Percentiles rank a stretch among this genome's conserved stretches.
phyloP scores from a whole-genome alignment of 2,113 vertebrate genomes.

The Tyrannus savana region DNA sequence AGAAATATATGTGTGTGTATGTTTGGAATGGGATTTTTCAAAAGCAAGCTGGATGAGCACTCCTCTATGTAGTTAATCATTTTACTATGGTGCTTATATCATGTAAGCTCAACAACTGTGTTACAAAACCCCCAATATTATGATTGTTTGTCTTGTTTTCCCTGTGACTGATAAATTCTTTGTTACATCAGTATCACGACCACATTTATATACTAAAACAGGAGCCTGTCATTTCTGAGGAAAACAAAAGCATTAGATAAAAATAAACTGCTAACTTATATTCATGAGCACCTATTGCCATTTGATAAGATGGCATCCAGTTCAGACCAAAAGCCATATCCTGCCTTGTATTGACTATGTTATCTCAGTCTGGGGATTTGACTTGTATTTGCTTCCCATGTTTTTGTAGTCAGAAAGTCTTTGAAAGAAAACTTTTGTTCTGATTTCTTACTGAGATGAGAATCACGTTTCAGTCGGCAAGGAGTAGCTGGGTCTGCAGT shows the following conservation, averaged over 20 bases:
- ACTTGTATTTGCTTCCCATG: background rate
- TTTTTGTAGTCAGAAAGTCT: background rate
- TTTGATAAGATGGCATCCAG: background rate
- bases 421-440: conserved; percentile 20
- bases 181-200: background rate
- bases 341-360: background rate
- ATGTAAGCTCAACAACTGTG: background rate
- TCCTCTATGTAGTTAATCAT: background rate
- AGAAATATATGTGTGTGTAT: background rate
- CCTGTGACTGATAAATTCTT: background rate
- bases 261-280: conserved; percentile 9
- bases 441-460: background rate
- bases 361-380: conserved; percentile 23
- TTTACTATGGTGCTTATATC: background rate
- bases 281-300: background rate
- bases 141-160: background rate
- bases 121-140: background rate
- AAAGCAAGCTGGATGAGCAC: background rate
- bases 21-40: background rate
- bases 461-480: background rate
- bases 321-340: conserved; percentile 15
- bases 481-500: background rate
- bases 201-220: background rate
- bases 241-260: background rate
- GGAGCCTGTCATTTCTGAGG: background rate